phyloP scores from a whole-genome alignment of 2,113 vertebrate genomes.

The Tetrao urogallus region DNA sequence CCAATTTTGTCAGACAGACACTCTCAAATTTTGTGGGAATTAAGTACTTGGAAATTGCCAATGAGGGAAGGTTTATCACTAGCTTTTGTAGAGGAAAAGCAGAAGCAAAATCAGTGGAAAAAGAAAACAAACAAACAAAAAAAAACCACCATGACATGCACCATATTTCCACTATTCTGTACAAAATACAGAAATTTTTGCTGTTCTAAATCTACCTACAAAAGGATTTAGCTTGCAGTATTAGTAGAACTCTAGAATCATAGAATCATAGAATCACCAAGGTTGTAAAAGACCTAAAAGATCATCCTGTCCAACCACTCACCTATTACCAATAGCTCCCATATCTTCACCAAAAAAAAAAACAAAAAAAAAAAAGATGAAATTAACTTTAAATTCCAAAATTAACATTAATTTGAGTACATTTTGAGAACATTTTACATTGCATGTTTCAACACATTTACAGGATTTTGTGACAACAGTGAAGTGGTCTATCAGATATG shows the following conservation, averaged over 20 bases:
- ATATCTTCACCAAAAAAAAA: background rate
- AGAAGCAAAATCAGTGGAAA: too few species aligned
- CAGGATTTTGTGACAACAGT: background rate
- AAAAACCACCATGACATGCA: accelerated
- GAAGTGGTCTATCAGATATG: background rate
- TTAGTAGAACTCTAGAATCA: background rate
- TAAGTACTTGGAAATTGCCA: background rate
- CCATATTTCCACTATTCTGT: background rate
- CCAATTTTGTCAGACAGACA: background rate
- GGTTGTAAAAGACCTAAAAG: too few species aligned
- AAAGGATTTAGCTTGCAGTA: background rate
- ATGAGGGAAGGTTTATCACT: background rate
- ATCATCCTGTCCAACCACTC: too few species aligned
- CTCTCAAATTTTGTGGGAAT: background rate
- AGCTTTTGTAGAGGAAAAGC: background rate
- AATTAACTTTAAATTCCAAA: background rate
- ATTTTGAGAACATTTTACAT: background rate
- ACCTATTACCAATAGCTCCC: background rate
- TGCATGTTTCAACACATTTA: background rate
- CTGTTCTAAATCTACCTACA: background rate
- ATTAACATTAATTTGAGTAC: background rate
- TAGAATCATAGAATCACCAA: too few species aligned
- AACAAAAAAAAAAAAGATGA: background rate
- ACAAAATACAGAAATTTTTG: background rate
- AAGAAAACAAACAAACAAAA: too few species aligned